Conservation (phyloP, 2,113 vertebrate species). For the Zeus faber region DNA sequence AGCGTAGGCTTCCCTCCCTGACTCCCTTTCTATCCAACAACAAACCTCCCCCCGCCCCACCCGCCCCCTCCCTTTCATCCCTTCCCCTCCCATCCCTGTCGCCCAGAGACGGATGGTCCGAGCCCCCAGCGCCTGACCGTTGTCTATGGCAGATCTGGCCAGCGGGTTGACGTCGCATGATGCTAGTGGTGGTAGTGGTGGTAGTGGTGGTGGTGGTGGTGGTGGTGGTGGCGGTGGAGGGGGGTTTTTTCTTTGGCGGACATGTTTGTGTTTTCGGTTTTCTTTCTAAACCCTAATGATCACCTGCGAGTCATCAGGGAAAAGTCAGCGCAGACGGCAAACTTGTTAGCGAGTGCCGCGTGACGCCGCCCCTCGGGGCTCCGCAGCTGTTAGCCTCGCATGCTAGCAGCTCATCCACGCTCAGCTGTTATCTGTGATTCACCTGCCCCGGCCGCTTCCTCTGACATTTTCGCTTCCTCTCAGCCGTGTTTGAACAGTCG, state of each 20-base stretch:
- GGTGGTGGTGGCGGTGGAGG: no score
- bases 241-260: no score
- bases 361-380: conserved; percentile 27
- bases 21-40: conserved; percentile 21
- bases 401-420: conserved; percentile 58
- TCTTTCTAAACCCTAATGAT: neutral
- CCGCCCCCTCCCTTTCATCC: conserved; percentile 5
- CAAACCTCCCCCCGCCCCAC: neutral
- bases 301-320: neutral
- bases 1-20: conserved; percentile 7
- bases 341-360: conserved; percentile 33
- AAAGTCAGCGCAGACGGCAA: conserved; percentile 18
- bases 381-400: conserved; percentile 63
- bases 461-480: conserved; percentile 49
- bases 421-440: conserved; percentile 69
- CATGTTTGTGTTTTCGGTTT: neutral
- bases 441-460: conserved; percentile 56
- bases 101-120: conserved; percentile 3
- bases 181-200: no score
- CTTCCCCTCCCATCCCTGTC: neutral
- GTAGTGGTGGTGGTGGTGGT: no score
- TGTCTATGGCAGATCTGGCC: conserved; percentile 1
- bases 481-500: conserved; percentile 44
- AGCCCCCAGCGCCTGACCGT: neutral
- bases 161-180: no score